Conservation (phyloP, 2,113 vertebrate species). For the Thermophis baileyi region DNA sequence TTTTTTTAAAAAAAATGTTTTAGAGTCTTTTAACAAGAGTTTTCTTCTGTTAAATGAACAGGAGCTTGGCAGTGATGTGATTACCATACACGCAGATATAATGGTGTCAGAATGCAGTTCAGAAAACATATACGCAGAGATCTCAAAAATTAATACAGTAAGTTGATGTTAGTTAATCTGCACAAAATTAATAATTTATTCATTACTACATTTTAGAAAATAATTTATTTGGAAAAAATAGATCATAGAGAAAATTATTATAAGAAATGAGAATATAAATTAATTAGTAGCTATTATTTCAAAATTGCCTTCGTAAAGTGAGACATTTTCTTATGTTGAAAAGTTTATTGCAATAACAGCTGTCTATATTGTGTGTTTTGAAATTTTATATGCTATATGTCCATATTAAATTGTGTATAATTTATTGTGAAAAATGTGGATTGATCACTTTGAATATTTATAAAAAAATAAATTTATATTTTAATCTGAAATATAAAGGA, state of each 20-base stretch:
- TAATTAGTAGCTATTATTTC: neutral
- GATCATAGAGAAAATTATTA: neutral
- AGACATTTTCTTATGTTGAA: neutral
- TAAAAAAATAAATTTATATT: neutral
- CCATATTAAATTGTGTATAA: neutral
- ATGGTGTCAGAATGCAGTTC: constrained; percentile 84
- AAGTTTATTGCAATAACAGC: neutral
- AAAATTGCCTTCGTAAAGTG: neutral
- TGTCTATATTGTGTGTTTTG: neutral
- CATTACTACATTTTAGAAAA: neutral
- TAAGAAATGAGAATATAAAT: neutral
- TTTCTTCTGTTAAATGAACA: constrained; percentile 57
- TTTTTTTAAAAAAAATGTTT: constrained; percentile 3
- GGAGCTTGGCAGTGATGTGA: constrained; percentile 69
- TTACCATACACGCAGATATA: constrained; percentile 69
- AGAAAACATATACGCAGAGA: constrained; percentile 64
- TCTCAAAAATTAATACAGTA: constrained; percentile 77
- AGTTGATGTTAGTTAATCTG: constrained; percentile 49
- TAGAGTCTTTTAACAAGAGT: neutral
- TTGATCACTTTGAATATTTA: neutral
- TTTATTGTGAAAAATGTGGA: neutral
- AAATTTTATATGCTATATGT: neutral
- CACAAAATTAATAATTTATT: neutral
- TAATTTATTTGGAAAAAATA: neutral
- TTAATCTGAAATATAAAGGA: neutral